phyloP scores from a whole-genome alignment of 2,888 invertebrate genomes.

The Perithous albicinctus region DNA sequence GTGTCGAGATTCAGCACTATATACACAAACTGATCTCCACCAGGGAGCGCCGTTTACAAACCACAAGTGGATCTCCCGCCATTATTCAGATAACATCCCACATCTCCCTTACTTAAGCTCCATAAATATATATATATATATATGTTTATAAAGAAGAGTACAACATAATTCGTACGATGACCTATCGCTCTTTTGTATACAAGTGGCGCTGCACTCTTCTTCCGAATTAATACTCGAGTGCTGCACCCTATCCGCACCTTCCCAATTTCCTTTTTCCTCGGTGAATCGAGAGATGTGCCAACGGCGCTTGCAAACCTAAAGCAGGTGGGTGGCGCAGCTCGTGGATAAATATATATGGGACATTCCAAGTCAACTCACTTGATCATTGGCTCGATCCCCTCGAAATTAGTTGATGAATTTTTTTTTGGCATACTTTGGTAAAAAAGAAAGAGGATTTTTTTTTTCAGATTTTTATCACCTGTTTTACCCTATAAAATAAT shows the following conservation, averaged over 20 bases:
- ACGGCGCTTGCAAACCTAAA: neutral
- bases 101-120: slow-evolving; percentile 7
- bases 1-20: neutral
- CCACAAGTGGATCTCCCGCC: slow-evolving; percentile 41
- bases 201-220: neutral
- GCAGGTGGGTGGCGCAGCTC: neutral
- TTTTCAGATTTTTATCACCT: no score
- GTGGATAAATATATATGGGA: neutral
- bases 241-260: slow-evolving; percentile 1
- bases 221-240: neutral
- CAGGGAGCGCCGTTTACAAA: slow-evolving; percentile 49
- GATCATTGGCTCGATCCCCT: no score
- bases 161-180: slow-evolving; percentile 20
- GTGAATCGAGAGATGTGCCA: neutral
- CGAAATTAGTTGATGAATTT: no score
- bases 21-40: slow-evolving; percentile 15
- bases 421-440: no score
- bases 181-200: neutral
- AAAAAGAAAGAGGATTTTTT: no score
- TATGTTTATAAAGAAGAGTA: neutral
- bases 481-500: neutral
- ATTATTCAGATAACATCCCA: slow-evolving; percentile 46
- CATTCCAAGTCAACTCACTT: no score
- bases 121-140: slow-evolving; percentile 4
- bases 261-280: neutral